Evolutionary conservation across 2,888 invertebrate genomes (phyloP), one percentile per base, ranked within the genome.

Genomic region (Octodonta nipae): DNA sequence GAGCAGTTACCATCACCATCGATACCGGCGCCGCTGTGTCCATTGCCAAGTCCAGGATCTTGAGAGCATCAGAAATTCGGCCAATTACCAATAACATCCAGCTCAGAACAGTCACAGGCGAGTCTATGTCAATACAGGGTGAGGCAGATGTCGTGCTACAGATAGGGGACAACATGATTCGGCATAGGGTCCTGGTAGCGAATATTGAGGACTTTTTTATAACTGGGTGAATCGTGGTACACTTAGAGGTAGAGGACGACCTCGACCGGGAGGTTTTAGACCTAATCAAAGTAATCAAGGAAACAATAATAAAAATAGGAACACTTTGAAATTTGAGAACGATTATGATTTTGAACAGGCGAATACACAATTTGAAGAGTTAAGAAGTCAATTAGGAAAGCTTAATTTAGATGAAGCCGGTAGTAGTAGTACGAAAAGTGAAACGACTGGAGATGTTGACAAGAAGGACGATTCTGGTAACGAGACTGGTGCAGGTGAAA

Each of bases 301-400:
- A n/a, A 22, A 42, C 34, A n/a, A n/a, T n/a, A n/a, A n/a, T n/a
- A 43, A 46, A 15, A 41, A 44, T 12, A 77, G 78, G 60, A 78
- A 76, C 51, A 77, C 77, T 8, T 73, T 92, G 44, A 91, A 91
- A 63, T 95, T 93, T 62, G 92, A 92, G 45, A 85, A 82, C 49
- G 96, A 98, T 57, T 98, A 91, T 57, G 98, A 98, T 64, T 98
- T 98, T 60, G 96, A 98, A 64, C 87, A 91, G 61, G 93, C 95
- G 36, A 96, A 98, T 63, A 91, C 87, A 24, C 82, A 95, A 65
- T 96, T 96, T 63, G 88, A 93, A 54, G 89, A 93, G 61, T 68
- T 95, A 36, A 78, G 80, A 50, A 78, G 70, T 51, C 83, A 92
- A 58, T 67, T 95, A 38, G 77, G 83, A 35, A 89, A 89, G 49